Evolutionary conservation across 1,140 invertebrate species (phyloP), one percentile per base, ranked within the genome.

Genomic region (Tetraneura akinire): DNA sequence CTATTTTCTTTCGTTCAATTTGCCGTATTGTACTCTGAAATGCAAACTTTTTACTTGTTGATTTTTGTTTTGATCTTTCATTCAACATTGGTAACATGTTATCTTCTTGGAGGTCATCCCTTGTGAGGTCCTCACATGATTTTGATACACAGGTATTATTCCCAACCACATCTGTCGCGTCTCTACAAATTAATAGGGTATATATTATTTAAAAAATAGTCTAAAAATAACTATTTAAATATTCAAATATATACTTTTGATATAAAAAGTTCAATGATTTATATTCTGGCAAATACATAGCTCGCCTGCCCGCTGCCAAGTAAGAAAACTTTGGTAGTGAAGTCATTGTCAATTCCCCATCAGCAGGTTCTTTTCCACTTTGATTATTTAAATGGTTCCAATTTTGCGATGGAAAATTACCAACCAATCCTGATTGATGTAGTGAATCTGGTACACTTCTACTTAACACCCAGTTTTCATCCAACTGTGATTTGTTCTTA

Each of bases 21-120:
- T 93, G 90, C 32, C 93, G 84, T 9, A 94, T 90, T 0, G 93
- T 94, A 80, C 91, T 93, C 85, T 94, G 92, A 85, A 94, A 94
- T 0, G 91, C 93, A 85, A 94, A 94, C 83, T 91, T 89, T 82
- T 73, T 80, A 49, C 16, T 80, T 4, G 26, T 45, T 5, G 60
- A 68, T 66, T 70, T 66, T 60, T 23, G 60, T 21, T 42, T 66
- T 18, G 26, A 37, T 14, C 8, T 80, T 37, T 37, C 45, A 64
- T 66, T 64, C 11, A 26, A 37, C 0, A 37, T 32, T 18, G 62
- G 16, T 71, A 49, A 51, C n/a, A 37, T 11, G 10, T 45, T 26
- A 16, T 81, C 80, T 6, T 80, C 51, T 21, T 21, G 21, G n/a
- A n/a, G n/a, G 13, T 81, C 80, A n/a, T 66, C 49, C 18, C 73